phyloP scores from a whole-genome alignment of 2,113 vertebrate genomes.

The Agelaius phoeniceus region DNA sequence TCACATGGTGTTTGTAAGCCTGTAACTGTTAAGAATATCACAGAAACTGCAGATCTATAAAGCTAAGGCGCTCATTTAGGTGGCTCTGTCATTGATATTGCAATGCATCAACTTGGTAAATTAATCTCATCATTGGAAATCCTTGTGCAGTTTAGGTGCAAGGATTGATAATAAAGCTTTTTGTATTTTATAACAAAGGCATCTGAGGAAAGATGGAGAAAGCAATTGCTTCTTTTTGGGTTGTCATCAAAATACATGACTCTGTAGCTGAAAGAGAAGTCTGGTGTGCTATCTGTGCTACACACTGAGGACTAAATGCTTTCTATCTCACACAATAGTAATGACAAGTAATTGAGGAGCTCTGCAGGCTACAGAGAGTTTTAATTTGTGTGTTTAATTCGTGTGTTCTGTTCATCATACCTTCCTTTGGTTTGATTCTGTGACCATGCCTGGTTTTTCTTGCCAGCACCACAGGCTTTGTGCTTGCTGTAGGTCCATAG shows the following conservation, averaged over 20 bases:
- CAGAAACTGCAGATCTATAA: background rate
- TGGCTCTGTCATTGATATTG: background rate
- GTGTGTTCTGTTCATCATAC: background rate
- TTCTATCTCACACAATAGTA: conserved; percentile 33
- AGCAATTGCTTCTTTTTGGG: conserved; percentile 52
- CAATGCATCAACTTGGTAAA: background rate
- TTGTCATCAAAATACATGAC: conserved; percentile 43
- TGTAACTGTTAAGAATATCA: background rate
- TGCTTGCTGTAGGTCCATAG: background rate
- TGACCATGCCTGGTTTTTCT: background rate
- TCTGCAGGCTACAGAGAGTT: conserved; percentile 45
- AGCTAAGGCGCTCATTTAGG: background rate
- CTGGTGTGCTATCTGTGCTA: conserved; percentile 35
- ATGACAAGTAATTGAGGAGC: conserved; percentile 41
- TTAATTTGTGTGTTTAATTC: conserved; percentile 61
- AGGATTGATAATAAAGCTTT: conserved; percentile 34
- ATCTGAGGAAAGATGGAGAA: conserved; percentile 42
- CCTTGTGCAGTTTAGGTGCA: background rate
- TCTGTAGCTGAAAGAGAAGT: conserved; percentile 15
- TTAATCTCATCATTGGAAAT: conserved; percentile 27
- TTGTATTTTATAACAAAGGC: conserved; percentile 48
- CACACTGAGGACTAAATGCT: conserved; percentile 29
- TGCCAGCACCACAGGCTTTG: background rate
- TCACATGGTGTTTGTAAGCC: background rate
- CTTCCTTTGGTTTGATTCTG: background rate